Conservation (phyloP, 2,797 vertebrate genomes). For the Enteromius anoplus region DNA sequence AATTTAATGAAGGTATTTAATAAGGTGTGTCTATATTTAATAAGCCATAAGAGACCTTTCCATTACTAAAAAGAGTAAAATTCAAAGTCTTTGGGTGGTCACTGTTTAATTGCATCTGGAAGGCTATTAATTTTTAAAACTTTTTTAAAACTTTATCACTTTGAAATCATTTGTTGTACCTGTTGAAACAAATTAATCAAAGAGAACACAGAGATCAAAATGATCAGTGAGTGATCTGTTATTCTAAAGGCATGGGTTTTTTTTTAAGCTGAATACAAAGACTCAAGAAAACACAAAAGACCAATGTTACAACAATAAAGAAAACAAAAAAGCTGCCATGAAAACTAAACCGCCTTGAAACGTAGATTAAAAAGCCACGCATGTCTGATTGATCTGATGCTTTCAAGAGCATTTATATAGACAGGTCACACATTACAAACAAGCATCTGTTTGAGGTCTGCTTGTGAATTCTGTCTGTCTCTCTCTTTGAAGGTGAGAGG, state of each 20-base stretch:
- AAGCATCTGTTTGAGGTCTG: slow-evolving; percentile 46
- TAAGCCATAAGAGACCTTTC: slow-evolving; percentile 3
- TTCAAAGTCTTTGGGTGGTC: slow-evolving; percentile 1
- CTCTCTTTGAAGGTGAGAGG: slow-evolving; percentile 47
- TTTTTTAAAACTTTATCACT: background rate
- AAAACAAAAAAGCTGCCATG: background rate
- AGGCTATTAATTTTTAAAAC: background rate
- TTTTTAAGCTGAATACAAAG: background rate
- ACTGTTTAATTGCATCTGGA: slow-evolving; percentile 4
- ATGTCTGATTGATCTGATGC: slow-evolving; percentile 28
- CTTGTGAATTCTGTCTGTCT: slow-evolving; percentile 47
- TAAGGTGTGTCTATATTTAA: slow-evolving; percentile 34
- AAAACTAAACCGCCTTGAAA: background rate
- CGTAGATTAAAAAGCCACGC: background rate
- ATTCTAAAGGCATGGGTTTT: background rate
- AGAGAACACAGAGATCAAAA: background rate
- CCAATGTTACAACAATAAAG: background rate
- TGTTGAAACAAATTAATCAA: background rate
- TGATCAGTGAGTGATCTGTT: background rate
- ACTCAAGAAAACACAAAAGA: background rate
- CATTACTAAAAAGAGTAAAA: background rate
- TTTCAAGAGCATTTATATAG: slow-evolving; percentile 40
- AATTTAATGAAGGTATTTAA: slow-evolving; percentile 35
- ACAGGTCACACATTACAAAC: slow-evolving; percentile 39
- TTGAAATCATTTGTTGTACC: slow-evolving; percentile 9